Conservation (phyloP, 2,113 vertebrate species). For the Ginglymostoma cirratum region DNA sequence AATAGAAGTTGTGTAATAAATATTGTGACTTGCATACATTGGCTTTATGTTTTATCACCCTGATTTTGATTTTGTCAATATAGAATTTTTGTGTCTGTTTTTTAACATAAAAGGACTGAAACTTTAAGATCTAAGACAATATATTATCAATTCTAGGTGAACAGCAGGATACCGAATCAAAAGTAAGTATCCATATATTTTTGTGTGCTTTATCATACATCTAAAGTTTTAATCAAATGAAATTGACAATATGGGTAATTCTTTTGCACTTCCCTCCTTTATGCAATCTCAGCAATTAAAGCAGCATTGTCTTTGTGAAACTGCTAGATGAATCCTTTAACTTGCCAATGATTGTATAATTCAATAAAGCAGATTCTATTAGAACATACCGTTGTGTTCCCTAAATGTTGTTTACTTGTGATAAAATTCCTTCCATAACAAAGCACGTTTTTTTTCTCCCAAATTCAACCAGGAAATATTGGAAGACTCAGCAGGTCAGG, state of each 20-base stretch:
- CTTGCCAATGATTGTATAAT: not conserved
- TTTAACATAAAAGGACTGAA: not conserved
- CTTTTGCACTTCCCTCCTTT: not conserved
- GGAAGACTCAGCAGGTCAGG: not conserved
- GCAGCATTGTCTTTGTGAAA: not conserved
- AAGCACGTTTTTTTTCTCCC: not conserved
- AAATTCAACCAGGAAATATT: not conserved
- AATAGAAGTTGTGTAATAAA: not conserved
- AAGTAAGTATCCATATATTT: not conserved
- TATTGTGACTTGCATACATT: not conserved
- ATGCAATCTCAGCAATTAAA: not conserved
- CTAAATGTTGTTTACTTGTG: not conserved
- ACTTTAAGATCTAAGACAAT: not conserved
- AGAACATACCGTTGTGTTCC: not conserved
- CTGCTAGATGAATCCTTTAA: not conserved
- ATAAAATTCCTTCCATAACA: not conserved
- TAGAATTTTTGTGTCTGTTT: not conserved
- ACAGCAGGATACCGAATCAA: not conserved
- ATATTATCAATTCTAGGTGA: constrained; percentile 20
- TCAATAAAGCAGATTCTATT: not conserved
- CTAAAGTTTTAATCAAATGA: not conserved
- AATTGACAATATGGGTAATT: not conserved
- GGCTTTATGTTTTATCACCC: not conserved
- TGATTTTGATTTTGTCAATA: not conserved
- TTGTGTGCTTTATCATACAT: not conserved